These are phyloP conservation scores for Malacoctenus gilli DNA, from an alignment of 2,797 vertebrate genomes.

Conservation along the genomic window DNA sequence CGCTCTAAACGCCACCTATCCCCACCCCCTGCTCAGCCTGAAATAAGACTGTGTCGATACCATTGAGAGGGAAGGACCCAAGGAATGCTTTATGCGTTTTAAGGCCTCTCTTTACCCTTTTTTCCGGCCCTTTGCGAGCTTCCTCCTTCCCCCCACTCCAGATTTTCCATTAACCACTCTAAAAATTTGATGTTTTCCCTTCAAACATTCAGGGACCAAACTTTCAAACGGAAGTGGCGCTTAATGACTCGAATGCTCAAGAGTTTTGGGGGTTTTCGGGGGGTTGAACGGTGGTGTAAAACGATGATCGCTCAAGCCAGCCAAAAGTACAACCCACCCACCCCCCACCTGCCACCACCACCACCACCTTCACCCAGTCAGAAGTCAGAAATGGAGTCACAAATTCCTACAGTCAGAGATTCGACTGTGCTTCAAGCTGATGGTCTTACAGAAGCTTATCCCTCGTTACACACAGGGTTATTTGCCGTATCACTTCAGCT, in stretches of 20 bases:
- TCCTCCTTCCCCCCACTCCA: neutral
- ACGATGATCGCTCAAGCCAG: conserved; percentile 35
- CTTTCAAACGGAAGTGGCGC: conserved; percentile 12
- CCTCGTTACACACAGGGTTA: conserved; percentile 21
- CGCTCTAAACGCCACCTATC: conserved; percentile 34
- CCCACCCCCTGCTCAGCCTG: conserved; percentile 13
- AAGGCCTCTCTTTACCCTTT: conserved; percentile 6
- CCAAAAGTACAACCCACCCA: neutral
- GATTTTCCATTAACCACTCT: conserved; percentile 34
- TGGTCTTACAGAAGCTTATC: conserved; percentile 25
- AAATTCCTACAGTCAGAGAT: conserved; percentile 36
- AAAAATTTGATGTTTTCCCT: conserved; percentile 34
- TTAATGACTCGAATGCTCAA: conserved; percentile 28
- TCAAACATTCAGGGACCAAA: conserved; percentile 13
- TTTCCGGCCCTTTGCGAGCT: neutral
- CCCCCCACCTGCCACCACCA: no score
- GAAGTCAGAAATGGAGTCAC: no score
- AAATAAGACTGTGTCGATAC: conserved; percentile 48
- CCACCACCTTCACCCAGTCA: no score
- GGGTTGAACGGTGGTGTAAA: conserved; percentile 17
- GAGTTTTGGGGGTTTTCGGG: conserved; percentile 17
- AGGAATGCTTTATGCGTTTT: conserved; percentile 23
- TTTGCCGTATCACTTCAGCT: conserved; percentile 11
- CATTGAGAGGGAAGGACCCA: conserved; percentile 28
- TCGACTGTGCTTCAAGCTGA: conserved; percentile 17